Base-by-base conservation (phyloP, 2,113 vertebrate species). In the Ursus arctos region DNA sequence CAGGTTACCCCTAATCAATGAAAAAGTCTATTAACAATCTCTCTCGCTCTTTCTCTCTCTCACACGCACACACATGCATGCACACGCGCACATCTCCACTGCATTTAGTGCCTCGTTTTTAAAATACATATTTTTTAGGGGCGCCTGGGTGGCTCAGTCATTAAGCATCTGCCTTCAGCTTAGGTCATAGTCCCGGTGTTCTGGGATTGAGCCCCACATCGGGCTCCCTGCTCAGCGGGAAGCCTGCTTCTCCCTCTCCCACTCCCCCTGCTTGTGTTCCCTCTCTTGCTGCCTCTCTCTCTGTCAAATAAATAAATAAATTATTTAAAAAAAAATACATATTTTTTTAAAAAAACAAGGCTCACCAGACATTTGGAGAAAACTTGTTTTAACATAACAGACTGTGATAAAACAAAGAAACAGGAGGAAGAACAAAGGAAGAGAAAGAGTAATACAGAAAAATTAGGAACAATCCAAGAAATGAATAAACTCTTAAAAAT, bases 381-480 rank as follows among this genome's bases (percentile, higher is more conserved):
- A 92, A 8, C 7, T 61, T 81, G 24, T 67, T 80, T 65, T 85
- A 92, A n/a, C 3, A 53, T 72, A 81, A 59, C 40, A 93, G 40
- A 59, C 19, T 16, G 15, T 94, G 19, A 61, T 21, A 36, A 88
- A 81, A 67, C 63, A 28, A 90, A 59, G 22, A 87, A 55, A 76
- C 8, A 57, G 4, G 51, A 80, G 9, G 40, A 67, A 80, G 59
- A 31, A 88, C 13, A 31, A 43, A 92, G 2, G 43, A 28, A 86
- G 8, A n/a, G 3, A 84, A 18, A 71, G 13, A 92, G 36, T 47
- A 51, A 14, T 15, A 14, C 51, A 92, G 36, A 61, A 18, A 80
- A 95, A 82, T 69, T 47, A 63, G 57, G 87, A 96, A 77, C 26
- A 94, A 69, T 47, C 69, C n/a, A 55, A 14, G 69, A 94, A 86